Percentiles rank a stretch among this genome's conserved stretches.
Evolutionary conservation across 1,140 invertebrate species (phyloP).

Genomic region (Laupala kohalensis): DNA sequence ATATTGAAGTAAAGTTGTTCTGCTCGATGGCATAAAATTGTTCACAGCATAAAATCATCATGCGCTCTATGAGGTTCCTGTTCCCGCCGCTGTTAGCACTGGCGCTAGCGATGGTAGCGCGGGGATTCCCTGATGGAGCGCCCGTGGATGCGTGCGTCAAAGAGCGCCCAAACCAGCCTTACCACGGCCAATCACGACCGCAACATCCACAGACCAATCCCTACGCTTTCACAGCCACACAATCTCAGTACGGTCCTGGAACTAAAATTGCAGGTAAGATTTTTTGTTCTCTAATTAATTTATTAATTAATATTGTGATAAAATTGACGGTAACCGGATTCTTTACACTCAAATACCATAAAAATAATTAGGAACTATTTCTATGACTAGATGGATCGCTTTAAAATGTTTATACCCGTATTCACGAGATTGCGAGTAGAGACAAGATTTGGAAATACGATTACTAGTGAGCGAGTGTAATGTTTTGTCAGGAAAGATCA

Average conservation of each 20-base stretch:
- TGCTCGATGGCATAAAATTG: too few relatives aligned
- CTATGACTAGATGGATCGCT: too few relatives aligned
- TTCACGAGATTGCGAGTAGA: too few relatives aligned
- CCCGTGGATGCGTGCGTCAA: conserved; percentile 65
- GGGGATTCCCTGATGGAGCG: conserved; percentile 55
- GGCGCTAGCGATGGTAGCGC: conserved; percentile 11
- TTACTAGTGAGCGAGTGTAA: too few relatives aligned
- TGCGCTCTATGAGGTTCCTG: neutral
- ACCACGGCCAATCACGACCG: conserved; percentile 52
- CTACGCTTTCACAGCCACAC: conserved; percentile 47
- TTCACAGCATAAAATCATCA: too few relatives aligned
- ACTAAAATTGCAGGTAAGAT: conserved; percentile 44
- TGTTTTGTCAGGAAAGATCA: too few relatives aligned
- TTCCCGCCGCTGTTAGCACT: neutral
- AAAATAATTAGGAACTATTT: too few relatives aligned
- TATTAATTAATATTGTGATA: neutral
- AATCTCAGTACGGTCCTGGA: conserved; percentile 44
- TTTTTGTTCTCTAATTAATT: neutral
- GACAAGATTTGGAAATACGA: too few relatives aligned
- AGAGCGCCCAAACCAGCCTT: conserved; percentile 52
- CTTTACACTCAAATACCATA: neutral
- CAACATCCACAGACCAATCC: conserved; percentile 46
- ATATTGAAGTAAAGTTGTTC: too few relatives aligned
- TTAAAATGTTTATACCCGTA: too few relatives aligned
- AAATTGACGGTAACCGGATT: neutral